Evolutionary conservation across 2,888 invertebrate species (phyloP).

Genomic region (Callinectes sapidus): DNA sequence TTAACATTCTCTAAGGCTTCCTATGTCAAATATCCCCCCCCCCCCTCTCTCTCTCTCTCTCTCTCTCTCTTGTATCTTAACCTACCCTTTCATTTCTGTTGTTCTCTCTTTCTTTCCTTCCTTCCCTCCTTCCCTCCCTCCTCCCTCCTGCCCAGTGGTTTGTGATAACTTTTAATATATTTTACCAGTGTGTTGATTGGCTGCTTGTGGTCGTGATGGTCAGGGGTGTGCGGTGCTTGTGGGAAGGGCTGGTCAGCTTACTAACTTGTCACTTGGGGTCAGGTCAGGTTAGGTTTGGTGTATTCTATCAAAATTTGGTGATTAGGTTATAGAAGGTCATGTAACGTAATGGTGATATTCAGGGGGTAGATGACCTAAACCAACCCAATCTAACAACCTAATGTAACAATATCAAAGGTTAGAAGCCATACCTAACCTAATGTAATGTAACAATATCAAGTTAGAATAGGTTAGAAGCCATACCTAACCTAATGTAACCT

Average conservation of each 20-base stretch:
- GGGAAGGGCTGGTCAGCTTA: not conserved
- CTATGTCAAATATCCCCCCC: too few species aligned
- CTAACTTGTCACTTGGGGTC: not conserved
- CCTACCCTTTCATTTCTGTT: too few species aligned
- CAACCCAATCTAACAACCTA: too few species aligned
- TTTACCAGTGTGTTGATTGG: not conserved
- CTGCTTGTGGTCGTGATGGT: not conserved
- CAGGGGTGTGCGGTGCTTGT: not conserved
- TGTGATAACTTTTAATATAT: conserved; percentile 14
- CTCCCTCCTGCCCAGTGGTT: not conserved
- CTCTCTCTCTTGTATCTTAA: not conserved
- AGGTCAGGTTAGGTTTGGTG: not conserved
- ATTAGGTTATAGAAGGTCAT: not conserved
- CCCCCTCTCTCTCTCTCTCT: not conserved
- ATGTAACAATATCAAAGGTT: too few species aligned
- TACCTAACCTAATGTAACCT: too few species aligned
- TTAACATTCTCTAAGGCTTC: too few species aligned
- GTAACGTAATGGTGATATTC: not conserved
- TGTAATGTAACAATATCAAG: too few species aligned
- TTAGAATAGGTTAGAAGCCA: too few species aligned
- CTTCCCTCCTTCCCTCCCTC: not conserved
- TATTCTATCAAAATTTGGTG: too few species aligned
- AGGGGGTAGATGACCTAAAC: too few species aligned
- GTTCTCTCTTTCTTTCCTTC: not conserved
- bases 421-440: too few species aligned